Evolutionary conservation across 2,888 invertebrate species (phyloP).

Genomic region (Hirtodrosophila cameraria): DNA sequence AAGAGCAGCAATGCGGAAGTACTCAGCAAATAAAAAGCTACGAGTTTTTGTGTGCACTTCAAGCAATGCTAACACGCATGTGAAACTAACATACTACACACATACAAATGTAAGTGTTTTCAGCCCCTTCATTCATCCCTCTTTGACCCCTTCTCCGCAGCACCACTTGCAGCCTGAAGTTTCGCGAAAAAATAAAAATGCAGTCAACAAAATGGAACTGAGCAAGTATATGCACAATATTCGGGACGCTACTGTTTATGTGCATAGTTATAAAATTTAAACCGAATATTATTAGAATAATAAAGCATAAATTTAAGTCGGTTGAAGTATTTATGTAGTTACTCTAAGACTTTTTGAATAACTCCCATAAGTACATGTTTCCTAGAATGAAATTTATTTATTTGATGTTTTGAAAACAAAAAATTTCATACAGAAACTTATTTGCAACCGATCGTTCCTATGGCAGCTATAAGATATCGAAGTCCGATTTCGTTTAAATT

Average conservation of each 20-base stretch:
- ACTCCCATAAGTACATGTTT: too few relatives aligned
- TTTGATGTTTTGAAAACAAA: too few relatives aligned
- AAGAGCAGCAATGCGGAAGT: conserved; percentile 56
- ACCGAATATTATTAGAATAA: too few relatives aligned
- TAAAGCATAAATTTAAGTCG: too few relatives aligned
- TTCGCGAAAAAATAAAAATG: neutral
- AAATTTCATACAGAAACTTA: too few relatives aligned
- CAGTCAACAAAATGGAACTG: conserved; percentile 14
- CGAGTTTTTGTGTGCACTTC: conserved; percentile 9
- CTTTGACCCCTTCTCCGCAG: neutral
- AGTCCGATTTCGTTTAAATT: too few relatives aligned
- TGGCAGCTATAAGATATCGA: too few relatives aligned
- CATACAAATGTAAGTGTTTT: neutral
- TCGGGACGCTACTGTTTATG: neutral
- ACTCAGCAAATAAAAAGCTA: conserved; percentile 37
- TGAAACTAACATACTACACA: conserved; percentile 1
- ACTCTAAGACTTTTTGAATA: too few relatives aligned
- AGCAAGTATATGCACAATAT: conserved; percentile 11
- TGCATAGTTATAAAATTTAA: too few relatives aligned
- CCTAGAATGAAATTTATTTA: too few relatives aligned
- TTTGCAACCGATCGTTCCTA: too few relatives aligned
- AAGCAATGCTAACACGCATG: conserved; percentile 13
- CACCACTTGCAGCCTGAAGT: neutral
- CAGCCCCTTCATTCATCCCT: neutral
- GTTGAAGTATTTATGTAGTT: too few relatives aligned